Conservation (phyloP, 2,113 vertebrate species). For the Zapornia atra region DNA sequence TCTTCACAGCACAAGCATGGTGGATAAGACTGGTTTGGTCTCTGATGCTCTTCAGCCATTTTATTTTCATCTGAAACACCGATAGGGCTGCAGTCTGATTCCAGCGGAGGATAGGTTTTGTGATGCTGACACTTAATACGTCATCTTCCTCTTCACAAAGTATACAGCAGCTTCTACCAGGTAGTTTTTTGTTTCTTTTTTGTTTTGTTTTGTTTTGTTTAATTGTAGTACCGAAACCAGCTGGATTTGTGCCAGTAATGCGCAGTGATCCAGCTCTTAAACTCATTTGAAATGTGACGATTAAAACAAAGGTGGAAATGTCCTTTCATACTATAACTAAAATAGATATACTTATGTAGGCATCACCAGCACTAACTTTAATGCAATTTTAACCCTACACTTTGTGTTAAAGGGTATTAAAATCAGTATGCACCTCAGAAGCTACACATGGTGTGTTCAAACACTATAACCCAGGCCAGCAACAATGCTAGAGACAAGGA, state of each 20-base stretch:
- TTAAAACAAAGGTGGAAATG: neutral
- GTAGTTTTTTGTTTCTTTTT: neutral
- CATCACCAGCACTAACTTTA: neutral
- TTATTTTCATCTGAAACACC: neutral
- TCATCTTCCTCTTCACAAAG: neutral
- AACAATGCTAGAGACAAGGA: neutral
- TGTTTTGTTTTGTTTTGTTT: neutral
- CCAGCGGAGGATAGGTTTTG: neutral
- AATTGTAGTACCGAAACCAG: neutral
- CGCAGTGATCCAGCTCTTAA: neutral
- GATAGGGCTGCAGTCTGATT: neutral
- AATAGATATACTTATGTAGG: neutral
- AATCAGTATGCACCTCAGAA: neutral
- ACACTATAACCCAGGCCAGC: neutral
- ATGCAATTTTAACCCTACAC: too few species aligned
- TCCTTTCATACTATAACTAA: neutral
- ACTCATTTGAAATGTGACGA: neutral
- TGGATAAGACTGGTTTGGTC: neutral
- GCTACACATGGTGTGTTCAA: neutral
- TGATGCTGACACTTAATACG: neutral
- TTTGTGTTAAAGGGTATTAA: neutral
- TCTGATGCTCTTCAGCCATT: neutral
- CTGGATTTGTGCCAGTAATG: neutral
- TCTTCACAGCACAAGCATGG: neutral
- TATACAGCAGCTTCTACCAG: neutral